Conservation (phyloP, 2,888 invertebrate species). For the Diogma glabrata region DNA sequence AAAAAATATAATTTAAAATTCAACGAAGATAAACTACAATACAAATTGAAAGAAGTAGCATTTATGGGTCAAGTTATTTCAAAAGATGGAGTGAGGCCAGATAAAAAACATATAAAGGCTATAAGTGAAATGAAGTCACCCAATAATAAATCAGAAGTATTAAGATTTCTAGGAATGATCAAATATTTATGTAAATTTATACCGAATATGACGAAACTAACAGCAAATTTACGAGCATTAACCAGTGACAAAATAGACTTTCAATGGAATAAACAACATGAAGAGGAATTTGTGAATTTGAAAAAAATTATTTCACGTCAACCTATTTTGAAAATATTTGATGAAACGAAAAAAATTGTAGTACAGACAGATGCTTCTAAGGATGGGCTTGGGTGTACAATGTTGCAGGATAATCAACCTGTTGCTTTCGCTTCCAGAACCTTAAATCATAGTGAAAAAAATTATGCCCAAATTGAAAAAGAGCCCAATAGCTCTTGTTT, state of each 20-base stretch:
- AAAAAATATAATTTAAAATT: conserved; percentile 12
- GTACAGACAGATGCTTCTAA: conserved; percentile 18
- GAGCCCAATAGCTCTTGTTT: conserved; percentile 17
- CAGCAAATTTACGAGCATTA: conserved; percentile 14
- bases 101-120: conserved; percentile 8
- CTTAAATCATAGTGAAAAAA: conserved; percentile 22
- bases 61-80: conserved; percentile 15
- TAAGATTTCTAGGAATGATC: conserved; percentile 15
- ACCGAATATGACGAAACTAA: conserved; percentile 14
- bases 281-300: conserved; percentile 13
- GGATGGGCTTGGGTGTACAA: conserved; percentile 17
- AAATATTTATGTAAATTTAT: conserved; percentile 15
- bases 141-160: conserved; percentile 9
- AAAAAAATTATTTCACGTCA: conserved; percentile 13
- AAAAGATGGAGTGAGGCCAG: background rate
- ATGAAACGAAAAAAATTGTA: conserved; percentile 11
- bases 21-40: conserved; percentile 15
- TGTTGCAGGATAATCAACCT: conserved; percentile 14
- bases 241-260: conserved; percentile 15
- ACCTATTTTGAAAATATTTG: conserved; percentile 15
- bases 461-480: conserved; percentile 20
- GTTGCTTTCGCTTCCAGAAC: conserved; percentile 22
- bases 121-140: conserved; percentile 8
- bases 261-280: conserved; percentile 15
- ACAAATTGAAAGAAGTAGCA: conserved; percentile 11